Percentiles rank a stretch among this genome's conserved stretches.
Conservation (phyloP, 2,888 invertebrate genomes). For the Synergus japonicus region DNA sequence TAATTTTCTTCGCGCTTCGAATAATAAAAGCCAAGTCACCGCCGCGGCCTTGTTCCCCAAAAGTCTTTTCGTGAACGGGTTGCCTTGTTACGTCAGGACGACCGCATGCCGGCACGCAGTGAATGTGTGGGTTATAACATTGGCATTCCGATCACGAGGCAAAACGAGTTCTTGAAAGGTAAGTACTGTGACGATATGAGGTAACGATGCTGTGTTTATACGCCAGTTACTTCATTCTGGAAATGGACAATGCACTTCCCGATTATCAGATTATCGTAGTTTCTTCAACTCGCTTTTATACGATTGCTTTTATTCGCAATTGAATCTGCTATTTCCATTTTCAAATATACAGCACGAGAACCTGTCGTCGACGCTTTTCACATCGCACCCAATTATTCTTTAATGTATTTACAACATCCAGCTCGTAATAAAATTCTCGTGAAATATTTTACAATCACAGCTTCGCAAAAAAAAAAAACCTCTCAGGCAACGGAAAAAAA, state of each 20-base stretch:
- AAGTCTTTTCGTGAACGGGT: conserved; percentile 51
- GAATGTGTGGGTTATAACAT: conserved; percentile 34
- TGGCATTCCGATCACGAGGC: conserved; percentile 54
- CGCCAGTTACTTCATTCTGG: conserved; percentile 33
- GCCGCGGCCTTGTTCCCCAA: conserved; percentile 60
- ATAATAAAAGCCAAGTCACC: conserved; percentile 59
- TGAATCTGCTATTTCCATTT: background rate
- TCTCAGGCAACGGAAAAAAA: background rate
- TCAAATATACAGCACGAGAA: conserved; percentile 22
- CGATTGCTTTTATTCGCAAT: conserved; percentile 24
- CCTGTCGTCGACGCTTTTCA: background rate
- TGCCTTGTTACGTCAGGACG: conserved; percentile 55
- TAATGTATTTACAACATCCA: background rate
- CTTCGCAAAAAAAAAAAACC: too few species aligned
- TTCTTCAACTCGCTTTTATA: conserved; percentile 27
- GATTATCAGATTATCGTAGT: conserved; percentile 28
- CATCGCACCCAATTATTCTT: background rate
- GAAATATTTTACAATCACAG: conserved; percentile 6
- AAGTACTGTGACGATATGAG: conserved; percentile 48
- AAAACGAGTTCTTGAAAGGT: conserved; percentile 50
- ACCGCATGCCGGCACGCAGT: conserved; percentile 49
- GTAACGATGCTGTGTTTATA: conserved; percentile 34
- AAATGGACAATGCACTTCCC: conserved; percentile 34
- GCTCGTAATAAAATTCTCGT: background rate
- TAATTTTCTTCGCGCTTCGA: conserved; percentile 64